Evolutionary conservation across 2,113 vertebrate species (phyloP).

Genomic region (Pampusana beccarii): DNA sequence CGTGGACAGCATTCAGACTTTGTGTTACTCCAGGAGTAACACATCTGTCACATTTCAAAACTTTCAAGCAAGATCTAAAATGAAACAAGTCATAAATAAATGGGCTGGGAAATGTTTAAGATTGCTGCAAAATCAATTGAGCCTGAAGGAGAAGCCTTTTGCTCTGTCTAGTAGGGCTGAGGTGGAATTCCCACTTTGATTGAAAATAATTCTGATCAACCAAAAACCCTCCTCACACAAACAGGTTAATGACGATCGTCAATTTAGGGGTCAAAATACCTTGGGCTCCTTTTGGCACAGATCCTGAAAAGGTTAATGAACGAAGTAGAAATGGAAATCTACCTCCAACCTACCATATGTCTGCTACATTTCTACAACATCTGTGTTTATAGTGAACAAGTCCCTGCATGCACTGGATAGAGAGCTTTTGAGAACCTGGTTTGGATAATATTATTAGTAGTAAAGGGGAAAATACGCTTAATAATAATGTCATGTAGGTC

Average conservation of each 20-base stretch:
- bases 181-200: not conserved
- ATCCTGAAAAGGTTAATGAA: not conserved
- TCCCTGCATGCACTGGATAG: not conserved
- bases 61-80: not conserved
- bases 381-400: not conserved
- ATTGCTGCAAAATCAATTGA: not conserved
- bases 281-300: not conserved
- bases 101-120: not conserved
- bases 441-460: not conserved
- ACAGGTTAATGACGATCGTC: not conserved
- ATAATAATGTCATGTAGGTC: not conserved
- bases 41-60: not conserved
- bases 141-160: not conserved
- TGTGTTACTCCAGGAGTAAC: not conserved
- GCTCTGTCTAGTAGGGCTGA: not conserved
- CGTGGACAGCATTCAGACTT: not conserved
- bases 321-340: not conserved
- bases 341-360: not conserved
- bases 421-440: not conserved
- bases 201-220: not conserved
- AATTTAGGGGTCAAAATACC: not conserved
- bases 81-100: not conserved
- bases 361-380: not conserved
- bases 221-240: not conserved
- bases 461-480: not conserved